These are phyloP conservation scores for Ctenopoma kingsleyae DNA, from an alignment of 2,797 vertebrate genomes.

Conservation along the genomic window DNA sequence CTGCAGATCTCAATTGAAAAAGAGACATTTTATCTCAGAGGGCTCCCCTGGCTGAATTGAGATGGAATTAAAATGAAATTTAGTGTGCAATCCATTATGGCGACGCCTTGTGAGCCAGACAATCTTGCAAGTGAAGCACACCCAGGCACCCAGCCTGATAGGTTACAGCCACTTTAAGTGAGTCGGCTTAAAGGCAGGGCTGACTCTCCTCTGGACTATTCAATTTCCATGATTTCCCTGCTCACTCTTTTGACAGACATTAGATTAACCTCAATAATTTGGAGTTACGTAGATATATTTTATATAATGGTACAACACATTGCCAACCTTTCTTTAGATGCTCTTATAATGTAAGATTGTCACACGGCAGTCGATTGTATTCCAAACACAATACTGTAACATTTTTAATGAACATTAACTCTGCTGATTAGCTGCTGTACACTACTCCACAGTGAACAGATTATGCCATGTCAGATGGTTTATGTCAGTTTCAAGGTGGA, in stretches of 20 bases:
- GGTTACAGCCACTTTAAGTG: conserved; percentile 35
- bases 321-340: not conserved
- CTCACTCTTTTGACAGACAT: conserved; percentile 34
- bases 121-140: conserved; percentile 32
- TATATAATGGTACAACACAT: not conserved
- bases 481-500: too few relatives aligned
- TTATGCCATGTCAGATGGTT: too few relatives aligned
- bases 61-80: conserved; percentile 65
- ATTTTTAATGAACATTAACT: not conserved
- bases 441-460: too few relatives aligned
- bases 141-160: conserved; percentile 16
- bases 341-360: not conserved
- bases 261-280: conserved; percentile 41
- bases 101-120: conserved; percentile 43
- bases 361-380: not conserved
- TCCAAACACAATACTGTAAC: not conserved
- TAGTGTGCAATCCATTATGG: conserved; percentile 48
- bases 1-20: conserved; percentile 33
- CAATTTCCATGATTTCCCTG: conserved; percentile 36
- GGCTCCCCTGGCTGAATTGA: conserved; percentile 28
- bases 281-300: conserved; percentile 21
- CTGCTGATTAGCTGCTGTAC: not conserved
- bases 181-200: conserved; percentile 13
- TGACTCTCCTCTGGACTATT: conserved; percentile 27
- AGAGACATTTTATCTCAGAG: conserved; percentile 42